Evolutionary conservation across 2,888 invertebrate genomes (phyloP).

Genomic region (Aleiodes testaceus): DNA sequence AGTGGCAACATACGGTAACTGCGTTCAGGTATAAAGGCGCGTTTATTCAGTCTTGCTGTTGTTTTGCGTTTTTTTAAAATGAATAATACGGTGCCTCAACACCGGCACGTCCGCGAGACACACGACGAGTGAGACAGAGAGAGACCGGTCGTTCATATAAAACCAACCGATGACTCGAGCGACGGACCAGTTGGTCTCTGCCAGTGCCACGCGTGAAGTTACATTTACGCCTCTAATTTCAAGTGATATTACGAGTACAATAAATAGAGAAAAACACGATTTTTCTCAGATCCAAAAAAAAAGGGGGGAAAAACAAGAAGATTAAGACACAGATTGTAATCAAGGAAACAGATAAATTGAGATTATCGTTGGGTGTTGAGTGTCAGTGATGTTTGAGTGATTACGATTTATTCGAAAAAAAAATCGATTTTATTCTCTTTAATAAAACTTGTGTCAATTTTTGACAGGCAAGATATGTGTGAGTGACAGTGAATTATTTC

Average conservation of each 20-base stretch:
- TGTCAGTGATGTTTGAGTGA: conserved; percentile 39
- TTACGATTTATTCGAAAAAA: too few species aligned
- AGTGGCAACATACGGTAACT: conserved; percentile 5
- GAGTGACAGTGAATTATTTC: conserved; percentile 38
- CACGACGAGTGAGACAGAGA: conserved; percentile 51
- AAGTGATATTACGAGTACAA: too few species aligned
- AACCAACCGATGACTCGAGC: conserved; percentile 64
- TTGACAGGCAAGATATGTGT: conserved; percentile 40
- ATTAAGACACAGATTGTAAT: conserved; percentile 23
- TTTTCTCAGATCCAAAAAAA: too few species aligned
- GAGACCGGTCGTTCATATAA: conserved; percentile 66
- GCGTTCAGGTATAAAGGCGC: conserved; percentile 18
- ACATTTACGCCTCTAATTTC: conserved; percentile 45
- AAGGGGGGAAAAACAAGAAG: too few species aligned
- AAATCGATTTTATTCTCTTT: conserved; percentile 2
- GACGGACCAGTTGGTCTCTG: conserved; percentile 65
- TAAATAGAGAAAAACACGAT: too few species aligned
- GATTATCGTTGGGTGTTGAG: conserved; percentile 16
- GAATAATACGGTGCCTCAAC: conserved; percentile 37
- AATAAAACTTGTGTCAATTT: conserved; percentile 32
- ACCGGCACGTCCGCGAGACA: conserved; percentile 30
- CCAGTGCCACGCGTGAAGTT: conserved; percentile 64
- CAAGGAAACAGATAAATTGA: conserved; percentile 18
- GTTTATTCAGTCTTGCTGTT: conserved; percentile 28
- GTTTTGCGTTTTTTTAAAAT: conserved; percentile 41